Evolutionary conservation across 1,140 invertebrate genomes (phyloP).

Genomic region (Drosophila saltans): DNA sequence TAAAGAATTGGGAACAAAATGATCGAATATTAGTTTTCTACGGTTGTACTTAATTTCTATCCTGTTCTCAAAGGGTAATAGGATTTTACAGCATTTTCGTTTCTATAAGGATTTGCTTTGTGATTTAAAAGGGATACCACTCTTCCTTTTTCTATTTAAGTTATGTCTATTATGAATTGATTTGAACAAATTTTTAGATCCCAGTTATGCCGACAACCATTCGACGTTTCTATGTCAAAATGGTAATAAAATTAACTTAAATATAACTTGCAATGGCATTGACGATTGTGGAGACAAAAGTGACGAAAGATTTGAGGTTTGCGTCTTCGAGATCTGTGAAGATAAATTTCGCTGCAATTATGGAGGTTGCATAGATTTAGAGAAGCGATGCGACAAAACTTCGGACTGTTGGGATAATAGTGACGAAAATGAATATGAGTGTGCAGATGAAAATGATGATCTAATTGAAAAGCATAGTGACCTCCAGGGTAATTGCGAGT

Average conservation of each 20-base stretch:
- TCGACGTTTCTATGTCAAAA: constrained; percentile 12
- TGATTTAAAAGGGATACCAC: too few relatives aligned
- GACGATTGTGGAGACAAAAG: constrained; percentile 87
- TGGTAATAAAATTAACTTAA: background rate
- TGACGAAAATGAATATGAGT: constrained; percentile 33
- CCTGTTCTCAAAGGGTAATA: too few relatives aligned
- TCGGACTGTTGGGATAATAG: constrained; percentile 38
- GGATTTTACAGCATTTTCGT: too few relatives aligned
- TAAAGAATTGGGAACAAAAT: too few relatives aligned
- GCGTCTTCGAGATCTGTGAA: constrained; percentile 11
- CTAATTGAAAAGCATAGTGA: background rate
- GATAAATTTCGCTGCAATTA: constrained; percentile 33
- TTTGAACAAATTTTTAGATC: background rate
- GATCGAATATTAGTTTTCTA: too few relatives aligned
- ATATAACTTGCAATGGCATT: constrained; percentile 45
- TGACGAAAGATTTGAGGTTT: constrained; percentile 85
- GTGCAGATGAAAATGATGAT: background rate
- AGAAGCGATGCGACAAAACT: constrained; percentile 6
- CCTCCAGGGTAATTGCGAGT: constrained; percentile 25
- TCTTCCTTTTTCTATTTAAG: too few relatives aligned
- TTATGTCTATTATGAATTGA: background rate
- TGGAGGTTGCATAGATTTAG: constrained; percentile 27
- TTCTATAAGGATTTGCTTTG: too few relatives aligned
- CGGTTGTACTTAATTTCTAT: too few relatives aligned
- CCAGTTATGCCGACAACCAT: background rate